Conservation (phyloP, 2,888 invertebrate species). For the Melanophora roralis region DNA sequence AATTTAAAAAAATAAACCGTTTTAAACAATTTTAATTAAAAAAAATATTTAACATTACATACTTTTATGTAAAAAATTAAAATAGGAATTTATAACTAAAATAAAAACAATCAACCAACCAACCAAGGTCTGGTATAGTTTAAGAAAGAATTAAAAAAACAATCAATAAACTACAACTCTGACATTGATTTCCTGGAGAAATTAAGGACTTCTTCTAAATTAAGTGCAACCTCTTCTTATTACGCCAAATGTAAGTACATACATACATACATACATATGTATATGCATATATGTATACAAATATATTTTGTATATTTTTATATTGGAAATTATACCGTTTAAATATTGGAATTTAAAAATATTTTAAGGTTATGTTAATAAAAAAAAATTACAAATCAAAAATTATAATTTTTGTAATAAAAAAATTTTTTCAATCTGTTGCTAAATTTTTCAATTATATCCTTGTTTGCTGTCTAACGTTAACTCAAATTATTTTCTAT, state of each 20-base stretch:
- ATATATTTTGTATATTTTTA: not conserved
- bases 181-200: conserved; percentile 63
- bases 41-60: conserved; percentile 4
- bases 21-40: not conserved
- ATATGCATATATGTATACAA: too few species aligned
- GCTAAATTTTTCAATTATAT: not conserved
- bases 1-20: not conserved
- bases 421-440: too few species aligned
- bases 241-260: conserved; percentile 51
- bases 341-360: conserved; percentile 25
- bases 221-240: not conserved
- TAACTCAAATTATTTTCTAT: not conserved
- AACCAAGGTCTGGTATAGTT: conserved; percentile 16
- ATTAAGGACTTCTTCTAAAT: conserved; percentile 43
- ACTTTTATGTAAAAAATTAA: conserved; percentile 8
- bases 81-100: not conserved
- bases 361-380: conserved; percentile 24
- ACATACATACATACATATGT: too few species aligned
- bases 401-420: too few species aligned
- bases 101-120: not conserved
- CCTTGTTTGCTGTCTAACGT: not conserved
- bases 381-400: not conserved
- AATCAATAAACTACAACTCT: conserved; percentile 15
- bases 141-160: conserved; percentile 13
- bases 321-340: conserved; percentile 55